These are phyloP conservation scores for Araneus ventricosus DNA, from an alignment of 1,140 invertebrate genomes.

Conservation along the genomic window DNA sequence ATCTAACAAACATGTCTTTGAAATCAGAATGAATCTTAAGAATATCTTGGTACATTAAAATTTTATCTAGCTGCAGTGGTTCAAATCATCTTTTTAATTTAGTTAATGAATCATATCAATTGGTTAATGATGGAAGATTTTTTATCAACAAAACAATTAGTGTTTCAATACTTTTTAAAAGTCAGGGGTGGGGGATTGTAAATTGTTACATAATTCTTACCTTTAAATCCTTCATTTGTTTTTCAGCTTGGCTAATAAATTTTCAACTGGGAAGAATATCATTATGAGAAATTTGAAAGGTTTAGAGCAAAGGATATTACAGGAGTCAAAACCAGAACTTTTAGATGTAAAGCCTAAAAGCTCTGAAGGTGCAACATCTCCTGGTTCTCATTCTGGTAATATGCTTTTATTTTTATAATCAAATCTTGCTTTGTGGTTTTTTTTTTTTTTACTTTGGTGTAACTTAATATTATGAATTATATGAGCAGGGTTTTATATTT, in stretches of 20 bases:
- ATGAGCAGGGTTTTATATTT: no score
- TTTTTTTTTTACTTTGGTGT: neutral
- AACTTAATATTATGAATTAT: neutral
- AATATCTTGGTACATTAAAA: no score
- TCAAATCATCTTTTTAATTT: no score
- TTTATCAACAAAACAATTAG: neutral
- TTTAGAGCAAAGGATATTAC: constrained; percentile 62
- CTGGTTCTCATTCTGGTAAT: constrained; percentile 65
- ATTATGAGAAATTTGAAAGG: constrained; percentile 71
- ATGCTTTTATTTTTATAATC: neutral
- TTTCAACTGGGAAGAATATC: constrained; percentile 71
- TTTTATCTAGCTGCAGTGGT: no score
- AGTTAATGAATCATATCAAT: no score
- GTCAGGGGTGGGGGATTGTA: neutral
- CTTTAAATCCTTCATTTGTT: neutral
- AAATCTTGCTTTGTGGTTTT: neutral
- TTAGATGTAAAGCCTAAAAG: constrained; percentile 70
- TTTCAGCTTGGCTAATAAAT: constrained; percentile 71
- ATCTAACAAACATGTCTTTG: no score
- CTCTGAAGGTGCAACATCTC: constrained; percentile 35
- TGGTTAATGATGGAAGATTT: no score
- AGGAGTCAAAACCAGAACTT: constrained; percentile 65
- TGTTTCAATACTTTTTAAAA: neutral
- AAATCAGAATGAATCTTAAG: no score
- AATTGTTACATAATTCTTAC: neutral